Base-by-base conservation (phyloP, 2,888 invertebrate species). In the Physocephala rufipes region DNA sequence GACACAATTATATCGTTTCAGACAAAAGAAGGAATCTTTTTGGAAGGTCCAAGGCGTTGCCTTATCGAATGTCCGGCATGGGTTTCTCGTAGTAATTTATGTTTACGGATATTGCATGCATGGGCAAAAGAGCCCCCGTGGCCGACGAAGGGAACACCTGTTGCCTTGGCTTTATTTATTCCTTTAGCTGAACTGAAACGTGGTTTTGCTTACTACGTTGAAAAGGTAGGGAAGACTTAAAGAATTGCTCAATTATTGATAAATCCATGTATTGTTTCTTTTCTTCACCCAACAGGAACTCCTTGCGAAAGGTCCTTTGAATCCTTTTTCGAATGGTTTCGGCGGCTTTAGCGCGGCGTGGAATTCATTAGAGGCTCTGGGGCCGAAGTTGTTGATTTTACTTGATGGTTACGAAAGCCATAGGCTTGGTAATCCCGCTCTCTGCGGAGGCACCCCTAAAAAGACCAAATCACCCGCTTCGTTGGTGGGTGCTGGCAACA, bases 21-120 rank as follows among this genome's bases (percentile, higher is more conserved):
- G 87, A 82, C 87, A 70, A 87, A 86, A 80, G 88, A 88, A 65
- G 87, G 87, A 7, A 82, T 83, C 26, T 83, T 87, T 28, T 82
- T 87, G 53, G 88, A 88, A 75, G 87, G 88, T 12, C 88, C 88
- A 1, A 82, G 88, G 24, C 85, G 88, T 19, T 87, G 89, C 61
- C 85, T 89, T 51, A 83, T 89, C 16, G 88, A 89, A 78, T 89
- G 89, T 59, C 87, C 88, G 53, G 84, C 88, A 59, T 88, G 89
- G 79, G 87, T 87, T 70, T 88, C 88, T 36, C 86, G 88, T 74
- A 88, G 87, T 43, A 87, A 87, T 16, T 81, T 89, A 9, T 87
- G 87, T 59, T 82, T 89, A 53, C 85, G 88, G 43, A 82, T 89
- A n/a, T 83, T 89, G 15, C 87, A 88, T 79, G 88, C 88, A 7